Evolutionary conservation across 2,797 vertebrate genomes (phyloP).

Genomic region (Nothura maculosa): DNA sequence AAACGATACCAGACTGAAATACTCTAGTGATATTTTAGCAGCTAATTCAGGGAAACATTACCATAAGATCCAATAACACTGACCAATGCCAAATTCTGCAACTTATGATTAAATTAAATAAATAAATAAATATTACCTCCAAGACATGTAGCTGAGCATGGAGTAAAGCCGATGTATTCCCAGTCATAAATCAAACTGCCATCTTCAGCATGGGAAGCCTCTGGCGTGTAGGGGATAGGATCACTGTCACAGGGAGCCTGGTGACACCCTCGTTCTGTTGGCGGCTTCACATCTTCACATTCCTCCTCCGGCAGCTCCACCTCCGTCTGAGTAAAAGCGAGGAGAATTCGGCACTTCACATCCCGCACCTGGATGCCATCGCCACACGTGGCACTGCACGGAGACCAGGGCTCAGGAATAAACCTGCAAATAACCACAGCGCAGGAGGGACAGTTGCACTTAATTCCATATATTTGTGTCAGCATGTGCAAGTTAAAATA

Average conservation of each 20-base stretch:
- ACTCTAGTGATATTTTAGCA: not conserved
- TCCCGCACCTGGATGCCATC: slow-evolving; percentile 85
- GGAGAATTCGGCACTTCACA: slow-evolving; percentile 89
- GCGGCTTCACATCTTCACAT: slow-evolving; percentile 83
- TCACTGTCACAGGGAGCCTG: slow-evolving; percentile 78
- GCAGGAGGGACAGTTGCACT: not conserved
- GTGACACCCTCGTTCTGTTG: slow-evolving; percentile 82
- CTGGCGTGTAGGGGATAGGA: slow-evolving; percentile 15
- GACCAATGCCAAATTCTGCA: not conserved
- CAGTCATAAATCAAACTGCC: slow-evolving; percentile 82
- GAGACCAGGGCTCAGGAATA: slow-evolving; percentile 90
- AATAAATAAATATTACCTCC: slow-evolving; percentile 82
- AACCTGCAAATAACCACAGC: slow-evolving; percentile 81
- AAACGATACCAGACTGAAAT: not conserved
- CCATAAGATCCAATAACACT: not conserved
- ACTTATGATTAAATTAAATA: not conserved
- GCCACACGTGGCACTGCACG: slow-evolving; percentile 90
- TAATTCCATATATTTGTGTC: rapidly evolving
- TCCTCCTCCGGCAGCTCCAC: slow-evolving; percentile 92
- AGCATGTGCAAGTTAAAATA: not conserved
- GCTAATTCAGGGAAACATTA: not conserved
- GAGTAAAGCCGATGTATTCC: slow-evolving; percentile 90
- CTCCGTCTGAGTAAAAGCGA: slow-evolving; percentile 89
- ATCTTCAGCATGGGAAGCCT: slow-evolving; percentile 36
- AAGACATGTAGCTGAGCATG: slow-evolving; percentile 89